A percentile compares a stretch with the other conserved stretches of the same genome.
These are phyloP conservation scores for Drosophila sechellia DNA, from an alignment of 1,140 invertebrate species.

Conservation along the genomic window DNA sequence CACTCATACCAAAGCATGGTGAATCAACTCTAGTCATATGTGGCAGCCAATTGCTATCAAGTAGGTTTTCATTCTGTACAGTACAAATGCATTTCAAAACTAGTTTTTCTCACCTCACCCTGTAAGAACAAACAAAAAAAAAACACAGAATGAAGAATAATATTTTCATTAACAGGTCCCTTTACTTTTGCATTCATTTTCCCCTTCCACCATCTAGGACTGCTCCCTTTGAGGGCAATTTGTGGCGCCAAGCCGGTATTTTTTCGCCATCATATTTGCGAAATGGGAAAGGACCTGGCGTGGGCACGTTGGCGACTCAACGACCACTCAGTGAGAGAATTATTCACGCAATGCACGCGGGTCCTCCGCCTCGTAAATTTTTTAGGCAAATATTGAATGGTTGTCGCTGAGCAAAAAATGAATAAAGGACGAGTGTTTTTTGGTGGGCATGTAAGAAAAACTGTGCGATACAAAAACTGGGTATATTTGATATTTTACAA, in stretches of 20 bases:
- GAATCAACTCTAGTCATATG: too few species aligned
- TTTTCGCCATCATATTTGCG: conserved; percentile 5
- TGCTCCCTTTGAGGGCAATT: conserved; percentile 4
- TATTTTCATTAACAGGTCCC: conserved; percentile 25
- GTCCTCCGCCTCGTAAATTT: conserved; percentile 41
- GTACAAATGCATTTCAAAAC: neutral
- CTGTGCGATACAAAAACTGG: conserved; percentile 5
- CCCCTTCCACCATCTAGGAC: neutral
- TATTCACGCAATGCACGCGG: conserved; percentile 59
- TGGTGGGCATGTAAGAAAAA: conserved; percentile 11
- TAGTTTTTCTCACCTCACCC: neutral
- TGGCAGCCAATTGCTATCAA: neutral
- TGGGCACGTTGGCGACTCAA: conserved; percentile 48
- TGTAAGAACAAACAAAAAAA: neutral
- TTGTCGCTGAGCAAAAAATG: conserved; percentile 17
- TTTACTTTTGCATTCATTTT: neutral
- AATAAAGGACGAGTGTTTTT: conserved; percentile 4
- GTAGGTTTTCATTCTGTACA: neutral
- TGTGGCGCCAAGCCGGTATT: neutral
- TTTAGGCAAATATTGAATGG: conserved; percentile 68
- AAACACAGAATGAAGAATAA: conserved; percentile 8
- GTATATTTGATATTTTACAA: conserved; percentile 7
- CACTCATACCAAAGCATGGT: too few species aligned
- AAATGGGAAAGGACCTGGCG: neutral
- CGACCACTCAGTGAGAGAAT: conserved; percentile 66